phyloP scores from a whole-genome alignment of 1,140 invertebrate genomes.

The Chironomus tepperi region DNA sequence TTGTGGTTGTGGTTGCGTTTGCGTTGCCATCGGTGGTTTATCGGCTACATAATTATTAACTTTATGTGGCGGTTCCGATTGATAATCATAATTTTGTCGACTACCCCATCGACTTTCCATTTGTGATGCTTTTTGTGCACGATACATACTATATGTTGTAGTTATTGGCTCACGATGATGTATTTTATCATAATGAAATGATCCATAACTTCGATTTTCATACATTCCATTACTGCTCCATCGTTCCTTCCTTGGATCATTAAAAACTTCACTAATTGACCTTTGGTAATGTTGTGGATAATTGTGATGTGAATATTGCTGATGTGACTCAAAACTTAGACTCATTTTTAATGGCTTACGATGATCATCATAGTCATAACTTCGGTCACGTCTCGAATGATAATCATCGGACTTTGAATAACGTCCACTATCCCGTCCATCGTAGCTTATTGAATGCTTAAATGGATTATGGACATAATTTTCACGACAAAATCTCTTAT shows the following conservation, averaged over 20 bases:
- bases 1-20: background rate
- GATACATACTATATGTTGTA: background rate
- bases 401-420: background rate
- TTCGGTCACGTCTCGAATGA: background rate
- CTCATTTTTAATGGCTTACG: background rate
- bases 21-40: background rate
- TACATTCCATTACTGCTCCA: constrained; percentile 5
- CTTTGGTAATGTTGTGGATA: background rate
- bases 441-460: background rate
- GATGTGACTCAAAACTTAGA: background rate
- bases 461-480: background rate
- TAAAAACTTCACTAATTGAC: constrained; percentile 5
- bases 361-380: background rate
- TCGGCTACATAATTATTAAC: background rate
- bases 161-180: constrained; percentile 4
- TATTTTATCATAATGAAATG: constrained; percentile 10
- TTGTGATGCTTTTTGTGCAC: constrained; percentile 14
- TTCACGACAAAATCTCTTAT: constrained; percentile 1
- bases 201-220: background rate
- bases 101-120: background rate
- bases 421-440: background rate
- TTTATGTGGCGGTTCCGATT: background rate
- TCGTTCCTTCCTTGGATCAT: background rate
- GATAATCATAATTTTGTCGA: background rate
- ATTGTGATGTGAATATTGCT: background rate